Evolutionary conservation across 1,140 invertebrate genomes (phyloP).

Genomic region (Calliphora vicina): DNA sequence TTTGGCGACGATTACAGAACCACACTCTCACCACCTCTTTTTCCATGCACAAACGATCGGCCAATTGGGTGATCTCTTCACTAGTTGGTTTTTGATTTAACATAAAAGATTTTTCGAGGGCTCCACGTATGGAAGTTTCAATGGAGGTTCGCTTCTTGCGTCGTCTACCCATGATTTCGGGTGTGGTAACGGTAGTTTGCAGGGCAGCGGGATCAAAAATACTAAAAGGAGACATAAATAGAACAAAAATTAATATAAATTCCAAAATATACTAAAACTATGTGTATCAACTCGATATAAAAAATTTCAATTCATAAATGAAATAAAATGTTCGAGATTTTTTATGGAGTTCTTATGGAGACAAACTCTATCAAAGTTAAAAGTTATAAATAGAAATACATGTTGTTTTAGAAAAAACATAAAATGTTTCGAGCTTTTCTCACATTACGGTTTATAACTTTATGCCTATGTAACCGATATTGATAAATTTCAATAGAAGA

Average conservation of each 20-base stretch:
- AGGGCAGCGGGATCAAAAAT: conserved; percentile 71
- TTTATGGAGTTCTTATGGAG: too few species aligned
- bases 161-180: conserved; percentile 87
- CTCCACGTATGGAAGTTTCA: conserved; percentile 91
- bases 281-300: too few species aligned
- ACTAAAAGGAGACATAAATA: conserved; percentile 39
- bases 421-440: too few species aligned
- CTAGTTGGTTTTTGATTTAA: conserved; percentile 97
- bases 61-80: conserved; percentile 92
- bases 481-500: too few species aligned
- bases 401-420: too few species aligned
- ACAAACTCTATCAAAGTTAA: too few species aligned
- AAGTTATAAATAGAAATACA: too few species aligned
- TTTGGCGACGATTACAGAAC: conserved; percentile 96
- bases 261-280: too few species aligned
- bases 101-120: conserved; percentile 93
- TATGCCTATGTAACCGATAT: too few species aligned
- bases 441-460: too few species aligned
- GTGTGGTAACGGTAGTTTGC: conserved; percentile 81
- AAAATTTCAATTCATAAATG: too few species aligned
- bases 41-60: conserved; percentile 93
- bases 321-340: too few species aligned
- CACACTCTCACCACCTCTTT: conserved; percentile 97
- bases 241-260: neutral
- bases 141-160: conserved; percentile 98